A percentile compares a stretch with the other conserved stretches of the same genome.
Evolutionary conservation across 2,888 invertebrate species (phyloP).

Genomic region (Sinotaia quadrata): DNA sequence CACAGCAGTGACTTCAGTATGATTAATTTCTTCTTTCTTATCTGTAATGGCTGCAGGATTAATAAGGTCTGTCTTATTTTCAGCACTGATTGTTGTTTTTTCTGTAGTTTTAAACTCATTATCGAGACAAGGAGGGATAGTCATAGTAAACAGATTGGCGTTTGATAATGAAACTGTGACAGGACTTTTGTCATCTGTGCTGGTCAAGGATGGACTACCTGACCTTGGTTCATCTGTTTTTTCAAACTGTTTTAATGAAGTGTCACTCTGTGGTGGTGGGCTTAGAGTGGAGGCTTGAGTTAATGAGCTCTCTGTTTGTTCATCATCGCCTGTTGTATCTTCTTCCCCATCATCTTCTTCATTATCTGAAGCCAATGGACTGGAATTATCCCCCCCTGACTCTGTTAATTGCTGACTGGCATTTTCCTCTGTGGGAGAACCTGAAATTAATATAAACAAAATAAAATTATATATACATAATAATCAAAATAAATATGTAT

Average conservation of each 20-base stretch:
- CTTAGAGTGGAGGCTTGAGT: not conserved
- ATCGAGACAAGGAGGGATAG: conserved; percentile 10
- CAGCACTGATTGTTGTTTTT: not conserved
- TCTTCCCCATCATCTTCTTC: conserved; percentile 33
- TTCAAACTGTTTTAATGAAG: too few species aligned
- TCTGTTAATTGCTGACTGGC: conserved; percentile 17
- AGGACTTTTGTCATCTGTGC: too few species aligned
- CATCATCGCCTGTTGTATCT: conserved; percentile 24
- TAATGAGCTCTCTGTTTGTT: not conserved
- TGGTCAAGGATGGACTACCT: too few species aligned
- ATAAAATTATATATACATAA: not conserved
- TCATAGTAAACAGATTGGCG: conserved; percentile 21
- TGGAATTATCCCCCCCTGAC: conserved; percentile 31
- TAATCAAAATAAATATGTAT: not conserved
- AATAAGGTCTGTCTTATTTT: not conserved
- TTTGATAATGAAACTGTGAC: too few species aligned
- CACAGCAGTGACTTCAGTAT: not conserved
- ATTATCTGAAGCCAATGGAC: conserved; percentile 34
- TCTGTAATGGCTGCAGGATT: too few species aligned
- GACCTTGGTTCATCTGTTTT: not conserved
- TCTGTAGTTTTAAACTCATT: conserved; percentile 13
- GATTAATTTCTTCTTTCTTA: too few species aligned
- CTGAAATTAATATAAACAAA: conserved; percentile 5
- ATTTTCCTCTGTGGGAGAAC: conserved; percentile 17
- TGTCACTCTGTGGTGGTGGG: too few species aligned